Base-by-base conservation (phyloP, 2,888 invertebrate species). In the Choristoneura rosaceana region DNA sequence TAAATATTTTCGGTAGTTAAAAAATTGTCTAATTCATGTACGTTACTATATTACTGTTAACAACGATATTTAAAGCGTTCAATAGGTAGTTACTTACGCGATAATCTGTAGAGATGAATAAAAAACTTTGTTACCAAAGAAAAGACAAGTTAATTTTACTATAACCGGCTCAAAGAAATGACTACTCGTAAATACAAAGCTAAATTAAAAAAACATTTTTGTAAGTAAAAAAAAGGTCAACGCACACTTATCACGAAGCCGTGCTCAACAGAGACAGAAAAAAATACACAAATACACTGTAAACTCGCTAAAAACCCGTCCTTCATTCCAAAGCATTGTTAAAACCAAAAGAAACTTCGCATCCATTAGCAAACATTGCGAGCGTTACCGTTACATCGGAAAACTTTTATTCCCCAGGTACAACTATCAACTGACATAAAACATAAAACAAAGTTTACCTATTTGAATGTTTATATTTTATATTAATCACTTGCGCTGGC, bases 401-500 rank as follows among this genome's bases (percentile, higher is more conserved):
- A 25, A 87, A 87, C 81, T 86, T 87, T 80, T 79, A 76, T 77
- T 81, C 83, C 81, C 75, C 70, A 71, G 77, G 81, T 83, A 77
- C 79, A 81, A 81, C 85, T 86, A 84, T 79, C 74, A 75, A 76
- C 75, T 75, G 78, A 81, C 79, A 78, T 79, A 74, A 80, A 82
- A 84, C 80, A 82, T 85, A 80, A 81, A 84, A 79, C 79, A 80
- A 87, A 87, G 78, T 90, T 90, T 91, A 93, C 92, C 90, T 90
- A 88, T 85, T 85, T 83, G 82, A 85, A 81, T 84, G 85, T 83
- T 87, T 86, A 84, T 89, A 85, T 88, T 88, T 87, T 86, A 85
- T 89, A 85, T 88, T 89, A 87, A 90, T 90, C 92, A 92, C 92
- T 92, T 84, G 55, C 55, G 55, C 77, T 82, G 84, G 87, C 91